Percentiles rank a stretch among this genome's conserved stretches.
Conservation (phyloP, 92 coral and sea anemone species). For the Palythoa heliodiscus region DNA sequence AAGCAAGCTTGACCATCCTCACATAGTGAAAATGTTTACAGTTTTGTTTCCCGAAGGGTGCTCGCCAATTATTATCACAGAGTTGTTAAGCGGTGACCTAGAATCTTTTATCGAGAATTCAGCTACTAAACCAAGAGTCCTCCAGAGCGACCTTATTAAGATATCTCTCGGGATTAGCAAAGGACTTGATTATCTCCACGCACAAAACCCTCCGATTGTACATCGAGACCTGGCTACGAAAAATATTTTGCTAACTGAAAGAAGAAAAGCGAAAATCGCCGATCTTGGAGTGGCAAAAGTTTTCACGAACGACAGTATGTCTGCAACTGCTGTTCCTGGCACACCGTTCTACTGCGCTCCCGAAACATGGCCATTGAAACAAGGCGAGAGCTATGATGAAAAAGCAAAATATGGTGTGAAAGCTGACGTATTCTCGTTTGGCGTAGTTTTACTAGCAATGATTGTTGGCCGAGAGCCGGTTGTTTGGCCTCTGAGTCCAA, state of each 20-base stretch:
- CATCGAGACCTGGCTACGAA: slow-evolving; percentile 84
- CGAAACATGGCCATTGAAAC: slow-evolving; percentile 66
- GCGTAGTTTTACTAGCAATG: slow-evolving; percentile 69
- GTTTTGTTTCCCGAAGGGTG: slow-evolving; percentile 60
- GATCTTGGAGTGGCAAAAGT: slow-evolving; percentile 81
- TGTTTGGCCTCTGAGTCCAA: slow-evolving; percentile 63
- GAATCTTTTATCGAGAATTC: slow-evolving; percentile 59
- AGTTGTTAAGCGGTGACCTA: slow-evolving; percentile 71
- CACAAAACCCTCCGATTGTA: slow-evolving; percentile 56
- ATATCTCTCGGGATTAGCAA: slow-evolving; percentile 65
- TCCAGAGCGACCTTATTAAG: slow-evolving; percentile 34
- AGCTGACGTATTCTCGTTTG: slow-evolving; percentile 83
- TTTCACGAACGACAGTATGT: slow-evolving; percentile 66
- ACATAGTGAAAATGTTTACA: slow-evolving; percentile 66
- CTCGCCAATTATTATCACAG: slow-evolving; percentile 79
- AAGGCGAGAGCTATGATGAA: slow-evolving; percentile 27
- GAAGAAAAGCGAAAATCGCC: slow-evolving; percentile 74
- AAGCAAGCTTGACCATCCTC: slow-evolving; percentile 66
- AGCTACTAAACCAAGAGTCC: slow-evolving; percentile 60
- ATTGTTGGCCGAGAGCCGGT: slow-evolving; percentile 78
- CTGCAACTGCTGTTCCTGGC: slow-evolving; percentile 74
- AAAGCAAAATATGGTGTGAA: slow-evolving; percentile 69
- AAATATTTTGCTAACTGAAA: slow-evolving; percentile 63
- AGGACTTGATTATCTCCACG: slow-evolving; percentile 75
- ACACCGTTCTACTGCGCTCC: slow-evolving; percentile 86